Base-by-base conservation (phyloP, 2,888 invertebrate genomes). In the Scrobipalpa atriplicella region DNA sequence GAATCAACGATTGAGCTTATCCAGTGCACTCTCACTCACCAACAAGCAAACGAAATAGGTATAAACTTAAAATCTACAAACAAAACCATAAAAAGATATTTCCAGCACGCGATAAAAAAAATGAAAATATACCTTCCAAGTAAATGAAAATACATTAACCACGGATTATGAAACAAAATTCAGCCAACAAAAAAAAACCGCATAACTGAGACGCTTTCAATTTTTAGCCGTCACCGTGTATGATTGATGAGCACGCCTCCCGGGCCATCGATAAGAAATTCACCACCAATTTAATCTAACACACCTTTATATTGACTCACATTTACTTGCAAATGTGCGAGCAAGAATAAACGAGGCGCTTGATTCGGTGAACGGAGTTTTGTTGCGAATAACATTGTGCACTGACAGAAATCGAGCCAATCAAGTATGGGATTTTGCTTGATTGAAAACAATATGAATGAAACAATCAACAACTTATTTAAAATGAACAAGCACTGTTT, bases 241-340 rank as follows among this genome's bases (percentile, higher is more conserved):
- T 85, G 85, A 85, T 85, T 79, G 83, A 84, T 83, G 80, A 70
- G 74, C 8, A 5, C 52, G 66, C 61, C 70, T 67, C 66, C 70
- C 77, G 75, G 77, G 78, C 74, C 65, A 72, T 72, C 73, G 78
- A 78, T 83, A 79, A 77, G 76, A 79, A 79, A 78, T 78, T 76
- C 75, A 69, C 75, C 73, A 73, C 76, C 77, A 80, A 82, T 84
- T 63, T 63, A 78, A 58, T 58, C 36, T 63, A 52, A 72, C 70
- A 71, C 71, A 62, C 67, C 69, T 72, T 76, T 80, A 78, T 76
- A 76, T 74, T 74, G 68, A 73, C 72, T 77, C 70, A 68, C 67
- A 75, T 74, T 73, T 75, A 70, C 71, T 72, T 75, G 75, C 74
- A 77, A 77, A 77, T 69, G 38, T 68, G 69, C 41, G 71, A 71